Conservation (phyloP, 1,140 invertebrate genomes). For the Ridgeia piscesae region DNA sequence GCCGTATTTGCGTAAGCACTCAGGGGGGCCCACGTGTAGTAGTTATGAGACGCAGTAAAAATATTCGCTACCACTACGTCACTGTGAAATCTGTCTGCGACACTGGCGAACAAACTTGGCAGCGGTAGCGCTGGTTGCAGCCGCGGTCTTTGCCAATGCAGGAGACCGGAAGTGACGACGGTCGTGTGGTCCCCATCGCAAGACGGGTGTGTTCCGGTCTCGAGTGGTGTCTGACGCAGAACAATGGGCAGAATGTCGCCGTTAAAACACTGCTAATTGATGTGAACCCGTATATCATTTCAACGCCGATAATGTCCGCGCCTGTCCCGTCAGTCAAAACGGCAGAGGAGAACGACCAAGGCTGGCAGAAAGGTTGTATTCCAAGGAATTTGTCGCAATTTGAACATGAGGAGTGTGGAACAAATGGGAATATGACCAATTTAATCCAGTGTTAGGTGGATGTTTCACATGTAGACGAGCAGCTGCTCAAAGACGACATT, state of each 20-base stretch:
- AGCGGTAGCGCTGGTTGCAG: not conserved
- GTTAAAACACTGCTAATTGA: not conserved
- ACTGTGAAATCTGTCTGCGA: not conserved
- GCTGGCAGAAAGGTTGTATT: not conserved
- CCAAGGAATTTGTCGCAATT: not conserved
- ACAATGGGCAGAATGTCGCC: not conserved
- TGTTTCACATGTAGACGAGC: not conserved
- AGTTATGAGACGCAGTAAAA: not conserved
- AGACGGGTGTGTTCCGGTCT: not conserved
- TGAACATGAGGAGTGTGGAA: not conserved
- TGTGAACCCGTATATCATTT: not conserved
- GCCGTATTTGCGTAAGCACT: not conserved
- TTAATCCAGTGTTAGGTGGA: not conserved
- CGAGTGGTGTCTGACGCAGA: not conserved
- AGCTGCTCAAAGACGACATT: not conserved
- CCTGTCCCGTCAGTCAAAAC: not conserved
- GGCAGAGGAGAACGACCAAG: not conserved
- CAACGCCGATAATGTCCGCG: not conserved
- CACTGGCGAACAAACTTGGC: not conserved
- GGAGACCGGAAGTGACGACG: not conserved
- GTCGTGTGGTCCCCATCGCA: not conserved
- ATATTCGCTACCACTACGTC: not conserved
- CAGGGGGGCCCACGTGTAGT: not conserved
- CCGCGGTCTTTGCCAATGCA: not conserved
- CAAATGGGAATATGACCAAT: not conserved